Evolutionary conservation across 2,113 vertebrate species (phyloP), one percentile per base, ranked within the genome.

Genomic region (Boleophthalmus pectinirostris): DNA sequence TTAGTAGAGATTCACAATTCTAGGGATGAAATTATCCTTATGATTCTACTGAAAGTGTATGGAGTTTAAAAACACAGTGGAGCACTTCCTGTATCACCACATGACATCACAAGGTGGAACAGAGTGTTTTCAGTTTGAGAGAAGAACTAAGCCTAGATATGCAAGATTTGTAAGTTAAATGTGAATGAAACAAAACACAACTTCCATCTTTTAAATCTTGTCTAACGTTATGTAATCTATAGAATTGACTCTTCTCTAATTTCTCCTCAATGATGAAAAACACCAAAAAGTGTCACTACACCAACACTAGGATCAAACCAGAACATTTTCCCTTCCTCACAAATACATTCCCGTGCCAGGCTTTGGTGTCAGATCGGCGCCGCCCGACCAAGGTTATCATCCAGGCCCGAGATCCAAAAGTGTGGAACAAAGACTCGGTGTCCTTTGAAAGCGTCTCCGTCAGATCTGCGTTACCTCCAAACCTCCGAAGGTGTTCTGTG

Each of bases 401-500:
- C 43, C 18, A 11, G n/a, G 65, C 16, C 14, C 21, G 21, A 47
- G 45, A 43, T 43, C 65, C 65, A 66, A 47, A 46, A 21, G 21
- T 13, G 12, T 3, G 35, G n/a, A 66, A 23, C 64, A 66, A 66
- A 66, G 45, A 20, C 29, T 3, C 18, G 20, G 10, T 21, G 61
- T 64, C 61, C 61, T 64, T 45, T 8, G 29, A 43, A 64, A 15
- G 29, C 10, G 72, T 66, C 65, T 25, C 18, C 12, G 56, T 63
- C 57, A 29, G 13, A 65, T 16, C 3, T 13, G n/a, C 5, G 38
- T 11, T 78, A 71, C 81, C 69, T 70, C 66, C 49, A 61, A 72
- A 80, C 23, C 71, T 58, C 66, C 43, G 38, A 65, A 63, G n/a
- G 45, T 35, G 29, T 53, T 67, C 68, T 66, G 64, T 53, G 14